phyloP scores from a whole-genome alignment of 2,888 invertebrate species.

The Dusona sp. region DNA sequence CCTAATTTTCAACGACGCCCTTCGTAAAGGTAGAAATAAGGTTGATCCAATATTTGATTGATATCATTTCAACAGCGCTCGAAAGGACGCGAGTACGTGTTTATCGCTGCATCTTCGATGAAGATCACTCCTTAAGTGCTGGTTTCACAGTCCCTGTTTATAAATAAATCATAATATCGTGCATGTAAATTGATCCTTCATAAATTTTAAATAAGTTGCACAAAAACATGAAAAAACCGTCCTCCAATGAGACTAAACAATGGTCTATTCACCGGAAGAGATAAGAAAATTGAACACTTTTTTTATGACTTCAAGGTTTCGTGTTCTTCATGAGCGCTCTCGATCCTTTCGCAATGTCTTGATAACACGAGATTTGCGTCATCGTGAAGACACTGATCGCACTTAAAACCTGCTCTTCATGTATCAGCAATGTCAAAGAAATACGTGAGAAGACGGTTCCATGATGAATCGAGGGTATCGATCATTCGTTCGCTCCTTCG shows the following conservation, averaged over 20 bases:
- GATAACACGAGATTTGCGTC: not conserved
- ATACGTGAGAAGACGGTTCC: not conserved
- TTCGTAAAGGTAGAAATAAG: not conserved
- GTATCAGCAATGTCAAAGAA: not conserved
- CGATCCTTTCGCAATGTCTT: not conserved
- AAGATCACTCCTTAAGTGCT: not conserved
- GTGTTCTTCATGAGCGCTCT: not conserved
- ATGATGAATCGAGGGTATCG: slow-evolving; percentile 5
- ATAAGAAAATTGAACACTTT: not conserved
- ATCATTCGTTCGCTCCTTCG: not conserved
- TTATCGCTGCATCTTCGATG: slow-evolving; percentile 50
- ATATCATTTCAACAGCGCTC: slow-evolving; percentile 20
- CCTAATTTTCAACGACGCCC: not conserved
- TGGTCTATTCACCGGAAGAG: too few species aligned
- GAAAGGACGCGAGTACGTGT: slow-evolving; percentile 48
- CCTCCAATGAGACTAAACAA: not conserved
- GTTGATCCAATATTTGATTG: slow-evolving; percentile 22
- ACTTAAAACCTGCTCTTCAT: not conserved
- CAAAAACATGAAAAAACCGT: not conserved
- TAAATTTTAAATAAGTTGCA: not conserved
- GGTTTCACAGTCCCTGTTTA: not conserved
- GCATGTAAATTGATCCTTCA: not conserved
- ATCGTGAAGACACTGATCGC: not conserved
- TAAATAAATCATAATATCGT: not conserved
- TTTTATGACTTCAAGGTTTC: not conserved